A percentile compares a stretch with the other conserved stretches of the same genome.
Evolutionary conservation across 1,140 invertebrate species (phyloP).

Genomic region (Zaprionus davidi): DNA sequence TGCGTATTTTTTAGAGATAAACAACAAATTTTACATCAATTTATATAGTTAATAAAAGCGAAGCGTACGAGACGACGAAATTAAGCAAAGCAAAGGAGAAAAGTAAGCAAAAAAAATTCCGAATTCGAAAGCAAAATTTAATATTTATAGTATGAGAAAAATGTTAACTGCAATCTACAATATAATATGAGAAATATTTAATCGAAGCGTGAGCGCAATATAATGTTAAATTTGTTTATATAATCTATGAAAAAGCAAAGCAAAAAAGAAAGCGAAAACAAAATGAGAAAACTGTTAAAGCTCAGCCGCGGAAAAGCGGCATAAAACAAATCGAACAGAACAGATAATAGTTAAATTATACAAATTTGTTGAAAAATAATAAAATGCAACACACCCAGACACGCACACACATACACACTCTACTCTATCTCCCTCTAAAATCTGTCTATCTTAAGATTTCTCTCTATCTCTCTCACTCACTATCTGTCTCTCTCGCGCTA

Average conservation of each 20-base stretch:
- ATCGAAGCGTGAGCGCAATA: constrained; percentile 52
- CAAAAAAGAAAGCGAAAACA: constrained; percentile 9
- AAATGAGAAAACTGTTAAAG: constrained; percentile 66
- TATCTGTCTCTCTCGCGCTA: constrained; percentile 20
- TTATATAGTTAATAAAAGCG: constrained; percentile 23
- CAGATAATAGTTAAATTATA: constrained; percentile 45
- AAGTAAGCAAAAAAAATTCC: constrained; percentile 37
- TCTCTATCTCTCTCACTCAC: constrained; percentile 14
- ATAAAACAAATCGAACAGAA: constrained; percentile 37
- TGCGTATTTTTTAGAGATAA: constrained; percentile 47
- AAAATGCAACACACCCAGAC: background rate
- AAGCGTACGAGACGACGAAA: background rate
- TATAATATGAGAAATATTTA: constrained; percentile 48
- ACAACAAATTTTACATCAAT: constrained; percentile 46
- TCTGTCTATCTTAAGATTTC: constrained; percentile 21
- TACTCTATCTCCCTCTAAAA: constrained; percentile 20
- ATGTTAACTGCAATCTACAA: constrained; percentile 46
- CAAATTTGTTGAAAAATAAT: constrained; percentile 49
- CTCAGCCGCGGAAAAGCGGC: constrained; percentile 51
- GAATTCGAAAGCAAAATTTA: constrained; percentile 5
- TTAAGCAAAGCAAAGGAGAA: constrained; percentile 7
- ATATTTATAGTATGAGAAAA: constrained; percentile 49
- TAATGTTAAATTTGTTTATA: constrained; percentile 84
- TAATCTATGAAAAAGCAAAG: constrained; percentile 71
- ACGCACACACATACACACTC: constrained; percentile 7